These are phyloP conservation scores for Sebastes ruberrimus DNA, from an alignment of 2,797 vertebrate genomes.

Conservation along the genomic window DNA sequence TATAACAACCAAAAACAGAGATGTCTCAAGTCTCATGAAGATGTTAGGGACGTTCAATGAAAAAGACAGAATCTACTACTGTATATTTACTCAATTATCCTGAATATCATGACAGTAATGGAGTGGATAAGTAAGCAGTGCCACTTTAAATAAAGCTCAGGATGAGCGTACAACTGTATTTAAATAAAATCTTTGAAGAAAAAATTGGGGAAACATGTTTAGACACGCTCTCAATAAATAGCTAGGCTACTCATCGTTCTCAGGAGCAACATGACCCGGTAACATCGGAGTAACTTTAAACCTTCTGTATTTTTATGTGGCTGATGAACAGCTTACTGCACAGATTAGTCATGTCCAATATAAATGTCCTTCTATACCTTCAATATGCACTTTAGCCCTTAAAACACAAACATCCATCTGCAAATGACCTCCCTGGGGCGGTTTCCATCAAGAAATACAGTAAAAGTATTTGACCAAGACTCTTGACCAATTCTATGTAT, in stretches of 20 bases:
- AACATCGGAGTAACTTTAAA: slow-evolving; percentile 20
- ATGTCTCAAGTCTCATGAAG: not conserved
- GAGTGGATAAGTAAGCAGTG: not conserved
- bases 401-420: slow-evolving; percentile 58
- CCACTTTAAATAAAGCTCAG: slow-evolving; percentile 12
- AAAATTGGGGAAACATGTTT: not conserved
- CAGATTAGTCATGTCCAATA: slow-evolving; percentile 7
- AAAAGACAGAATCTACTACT: not conserved
- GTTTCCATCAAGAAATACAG: slow-evolving; percentile 28
- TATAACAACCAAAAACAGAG: not conserved
- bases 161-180: not conserved
- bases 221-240: slow-evolving; percentile 34
- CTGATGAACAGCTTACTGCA: slow-evolving; percentile 17
- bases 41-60: not conserved
- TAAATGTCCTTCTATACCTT: slow-evolving; percentile 15
- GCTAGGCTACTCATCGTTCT: not conserved
- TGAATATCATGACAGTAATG: not conserved
- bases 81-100: not conserved
- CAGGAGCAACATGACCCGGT: not conserved
- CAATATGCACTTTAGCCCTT: slow-evolving; percentile 67
- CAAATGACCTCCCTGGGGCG: slow-evolving; percentile 20
- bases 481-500: slow-evolving; percentile 16
- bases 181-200: slow-evolving; percentile 26
- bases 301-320: slow-evolving; percentile 5
- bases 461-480: slow-evolving; percentile 40